These are phyloP conservation scores for Chinchilla lanigera DNA, from an alignment of 2,113 vertebrate genomes.

Conservation along the genomic window DNA sequence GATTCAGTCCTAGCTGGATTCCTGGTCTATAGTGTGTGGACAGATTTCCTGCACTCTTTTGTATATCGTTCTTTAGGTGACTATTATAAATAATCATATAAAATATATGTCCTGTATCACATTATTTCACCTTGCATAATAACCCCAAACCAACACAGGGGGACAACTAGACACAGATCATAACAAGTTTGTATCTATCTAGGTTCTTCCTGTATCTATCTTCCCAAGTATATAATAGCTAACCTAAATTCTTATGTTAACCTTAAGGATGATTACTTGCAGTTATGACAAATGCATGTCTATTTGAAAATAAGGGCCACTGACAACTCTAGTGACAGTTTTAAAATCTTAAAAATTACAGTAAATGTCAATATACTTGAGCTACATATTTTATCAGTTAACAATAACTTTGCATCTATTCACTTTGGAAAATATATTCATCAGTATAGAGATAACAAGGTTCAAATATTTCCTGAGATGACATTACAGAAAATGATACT, in stretches of 20 bases:
- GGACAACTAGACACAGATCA: neutral
- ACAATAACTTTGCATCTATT: neutral
- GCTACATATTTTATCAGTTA: neutral
- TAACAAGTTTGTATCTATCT: neutral
- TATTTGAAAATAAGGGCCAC: slow-evolving; percentile 40
- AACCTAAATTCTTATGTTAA: neutral
- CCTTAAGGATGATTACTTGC: neutral
- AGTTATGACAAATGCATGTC: neutral
- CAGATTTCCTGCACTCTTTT: too few species aligned
- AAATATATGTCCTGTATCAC: too few species aligned
- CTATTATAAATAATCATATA: too few species aligned
- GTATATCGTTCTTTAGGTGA: too few species aligned
- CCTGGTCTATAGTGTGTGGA: too few species aligned
- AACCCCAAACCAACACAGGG: too few species aligned
- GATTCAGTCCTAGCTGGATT: too few species aligned
- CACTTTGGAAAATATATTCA: neutral
- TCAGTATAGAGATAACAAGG: neutral
- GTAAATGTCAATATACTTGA: neutral
- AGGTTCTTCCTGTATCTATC: neutral
- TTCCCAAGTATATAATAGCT: neutral
- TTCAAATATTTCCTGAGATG: slow-evolving; percentile 12
- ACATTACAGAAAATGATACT: slow-evolving; percentile 11
- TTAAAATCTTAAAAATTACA: slow-evolving; percentile 21
- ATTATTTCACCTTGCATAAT: too few species aligned
- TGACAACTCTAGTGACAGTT: neutral